Evolutionary conservation across 2,888 invertebrate genomes (phyloP), one percentile per base, ranked within the genome.

Genomic region (Scrobipalpa atriplicella): DNA sequence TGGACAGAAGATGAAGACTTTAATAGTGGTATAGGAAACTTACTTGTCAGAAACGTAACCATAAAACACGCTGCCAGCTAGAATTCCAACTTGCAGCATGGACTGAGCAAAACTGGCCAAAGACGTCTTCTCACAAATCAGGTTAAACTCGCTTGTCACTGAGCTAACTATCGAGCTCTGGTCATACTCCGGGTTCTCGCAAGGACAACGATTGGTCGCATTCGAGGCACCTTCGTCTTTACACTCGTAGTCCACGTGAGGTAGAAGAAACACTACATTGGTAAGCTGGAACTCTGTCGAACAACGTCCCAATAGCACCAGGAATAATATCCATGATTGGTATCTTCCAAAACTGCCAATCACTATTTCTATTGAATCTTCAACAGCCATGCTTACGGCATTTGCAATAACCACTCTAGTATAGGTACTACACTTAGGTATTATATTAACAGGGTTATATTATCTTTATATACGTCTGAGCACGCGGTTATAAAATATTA

Each of bases 91-190:
- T 86, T 94, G 94, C 73, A 94, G 80, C 71, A 92, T 89, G 0
- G 93, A 91, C 75, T 94, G 94, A 11, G 92, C 89, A 18, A 94
- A 78, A 77, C 94, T 94, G 0, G 93, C 92, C 54, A 94, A 75
- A 70, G 90, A 90, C 65, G 86, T 83, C 69, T 86, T 87, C 38
- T 93, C 93, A 72, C 95, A 95, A 67, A 95, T 94, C 43, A 95
- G 85, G 75, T 94, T 75, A 94, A 94, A 95, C 85, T 95, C 91
- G 10, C 91, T 94, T 0, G 93, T 92, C 9, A 95, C 94, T 0
- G 94, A 95, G 72, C 90, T 93, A 6, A 83, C 78, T 64, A 95
- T 94, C 8, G 88, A 81, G 56, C 85, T 92, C 18, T 84, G 83
- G 70, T 95, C 94, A 71, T 94, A 95, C 43, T 93, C 64, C 87